Conservation (phyloP, 2,113 vertebrate genomes). For the Xenotilapia flavipinnis region DNA sequence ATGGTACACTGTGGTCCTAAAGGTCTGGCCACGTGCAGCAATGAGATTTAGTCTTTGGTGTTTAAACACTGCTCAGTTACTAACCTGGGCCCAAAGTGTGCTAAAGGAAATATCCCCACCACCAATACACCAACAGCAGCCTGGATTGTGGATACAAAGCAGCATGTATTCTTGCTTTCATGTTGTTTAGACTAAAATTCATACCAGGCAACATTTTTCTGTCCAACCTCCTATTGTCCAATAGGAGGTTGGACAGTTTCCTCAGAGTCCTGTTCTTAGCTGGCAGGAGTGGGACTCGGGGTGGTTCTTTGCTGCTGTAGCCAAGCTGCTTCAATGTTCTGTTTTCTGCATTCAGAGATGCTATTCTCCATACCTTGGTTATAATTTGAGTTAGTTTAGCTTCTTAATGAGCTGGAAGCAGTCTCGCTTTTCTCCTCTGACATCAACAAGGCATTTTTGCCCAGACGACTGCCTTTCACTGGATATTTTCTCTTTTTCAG, state of each 20-base stretch:
- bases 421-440: not conserved
- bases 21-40: not conserved
- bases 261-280: not conserved
- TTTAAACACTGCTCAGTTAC: not conserved
- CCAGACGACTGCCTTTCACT: not conserved
- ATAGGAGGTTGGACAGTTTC: not conserved
- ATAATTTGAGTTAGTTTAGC: not conserved
- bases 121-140: not conserved
- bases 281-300: not conserved
- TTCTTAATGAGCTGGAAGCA: not conserved
- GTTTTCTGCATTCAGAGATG: not conserved
- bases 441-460: not conserved
- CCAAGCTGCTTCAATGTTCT: not conserved
- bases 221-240: not conserved
- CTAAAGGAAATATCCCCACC: not conserved
- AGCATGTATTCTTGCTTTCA: not conserved
- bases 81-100: not conserved
- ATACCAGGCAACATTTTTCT: not conserved
- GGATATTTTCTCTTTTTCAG: not conserved
- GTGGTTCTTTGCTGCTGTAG: not conserved
- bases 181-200: not conserved
- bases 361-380: not conserved
- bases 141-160: not conserved
- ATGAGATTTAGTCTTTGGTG: not conserved
- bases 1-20: not conserved